These are phyloP conservation scores for Campylorhamphus procurvoides DNA, from an alignment of 2,113 vertebrate species.

Conservation along the genomic window DNA sequence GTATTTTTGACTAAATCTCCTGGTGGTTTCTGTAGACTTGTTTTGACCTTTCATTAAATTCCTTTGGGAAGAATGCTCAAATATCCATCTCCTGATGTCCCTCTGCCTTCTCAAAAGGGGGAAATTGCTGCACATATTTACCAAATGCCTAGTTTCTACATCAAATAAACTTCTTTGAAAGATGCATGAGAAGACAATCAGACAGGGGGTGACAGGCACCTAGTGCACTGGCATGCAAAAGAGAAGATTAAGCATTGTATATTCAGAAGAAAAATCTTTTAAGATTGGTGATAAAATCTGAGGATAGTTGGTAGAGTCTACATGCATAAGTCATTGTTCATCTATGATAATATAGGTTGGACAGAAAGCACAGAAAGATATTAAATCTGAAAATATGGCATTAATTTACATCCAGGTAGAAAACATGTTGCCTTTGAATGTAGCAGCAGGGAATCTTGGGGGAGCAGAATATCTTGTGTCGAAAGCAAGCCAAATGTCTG, in stretches of 20 bases:
- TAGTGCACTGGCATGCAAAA: not conserved
- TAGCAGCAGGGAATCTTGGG: not conserved
- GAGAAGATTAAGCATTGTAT: not conserved
- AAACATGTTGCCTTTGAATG: not conserved
- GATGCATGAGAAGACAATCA: not conserved
- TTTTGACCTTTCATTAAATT: not conserved
- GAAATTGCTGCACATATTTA: not conserved
- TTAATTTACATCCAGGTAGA: not conserved
- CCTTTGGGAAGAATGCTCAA: not conserved
- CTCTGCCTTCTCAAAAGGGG: not conserved
- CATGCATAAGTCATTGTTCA: not conserved
- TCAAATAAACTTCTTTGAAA: not conserved
- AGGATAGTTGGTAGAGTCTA: not conserved
- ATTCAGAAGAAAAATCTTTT: not conserved
- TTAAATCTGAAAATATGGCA: rapidly evolving
- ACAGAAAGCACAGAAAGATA: not conserved
- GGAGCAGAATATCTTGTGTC: not conserved
- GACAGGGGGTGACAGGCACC: not conserved
- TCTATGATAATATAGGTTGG: not conserved
- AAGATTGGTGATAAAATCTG: not conserved
- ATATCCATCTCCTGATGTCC: not conserved
- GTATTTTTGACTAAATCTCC: not conserved
- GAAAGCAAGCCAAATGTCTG: not conserved
- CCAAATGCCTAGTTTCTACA: rapidly evolving
- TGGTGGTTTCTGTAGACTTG: not conserved